A percentile compares a stretch with the other conserved stretches of the same genome.
Evolutionary conservation across 2,888 invertebrate genomes (phyloP).

Genomic region (Aethes cnicana): DNA sequence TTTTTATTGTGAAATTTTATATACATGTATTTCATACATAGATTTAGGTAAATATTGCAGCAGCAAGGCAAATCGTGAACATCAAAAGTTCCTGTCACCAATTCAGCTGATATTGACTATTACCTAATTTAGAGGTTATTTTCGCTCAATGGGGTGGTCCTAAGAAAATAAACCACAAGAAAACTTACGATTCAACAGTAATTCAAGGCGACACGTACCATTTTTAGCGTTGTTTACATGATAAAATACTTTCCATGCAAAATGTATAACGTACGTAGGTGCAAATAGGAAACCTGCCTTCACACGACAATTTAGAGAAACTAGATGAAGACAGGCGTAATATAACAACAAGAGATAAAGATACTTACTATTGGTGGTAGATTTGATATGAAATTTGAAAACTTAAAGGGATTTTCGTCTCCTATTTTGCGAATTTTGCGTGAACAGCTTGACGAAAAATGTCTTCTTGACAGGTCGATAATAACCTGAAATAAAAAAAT

Average conservation of each 20-base stretch:
- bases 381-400: slow-evolving; percentile 80
- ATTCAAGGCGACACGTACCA: slow-evolving; percentile 10
- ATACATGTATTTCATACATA: too few relatives aligned
- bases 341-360: slow-evolving; percentile 34
- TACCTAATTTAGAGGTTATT: slow-evolving; percentile 26
- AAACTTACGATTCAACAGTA: slow-evolving; percentile 9
- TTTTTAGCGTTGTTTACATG: slow-evolving; percentile 21
- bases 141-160: slow-evolving; percentile 1
- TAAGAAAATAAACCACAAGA: background rate
- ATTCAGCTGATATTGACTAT: slow-evolving; percentile 22
- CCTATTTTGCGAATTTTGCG: slow-evolving; percentile 80
- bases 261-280: slow-evolving; percentile 15
- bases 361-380: slow-evolving; percentile 79
- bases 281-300: slow-evolving; percentile 2
- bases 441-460: slow-evolving; percentile 72
- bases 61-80: background rate
- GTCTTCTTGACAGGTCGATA: slow-evolving; percentile 81
- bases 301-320: background rate
- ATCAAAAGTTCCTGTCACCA: slow-evolving; percentile 8
- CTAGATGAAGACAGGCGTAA: background rate
- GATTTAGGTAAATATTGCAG: background rate
- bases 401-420: slow-evolving; percentile 80
- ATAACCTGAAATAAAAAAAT: slow-evolving; percentile 80
- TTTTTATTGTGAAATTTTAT: too few relatives aligned
- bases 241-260: slow-evolving; percentile 12